Evolutionary conservation across 2,888 invertebrate genomes (phyloP).

Genomic region (Epistrophella euchroma): DNA sequence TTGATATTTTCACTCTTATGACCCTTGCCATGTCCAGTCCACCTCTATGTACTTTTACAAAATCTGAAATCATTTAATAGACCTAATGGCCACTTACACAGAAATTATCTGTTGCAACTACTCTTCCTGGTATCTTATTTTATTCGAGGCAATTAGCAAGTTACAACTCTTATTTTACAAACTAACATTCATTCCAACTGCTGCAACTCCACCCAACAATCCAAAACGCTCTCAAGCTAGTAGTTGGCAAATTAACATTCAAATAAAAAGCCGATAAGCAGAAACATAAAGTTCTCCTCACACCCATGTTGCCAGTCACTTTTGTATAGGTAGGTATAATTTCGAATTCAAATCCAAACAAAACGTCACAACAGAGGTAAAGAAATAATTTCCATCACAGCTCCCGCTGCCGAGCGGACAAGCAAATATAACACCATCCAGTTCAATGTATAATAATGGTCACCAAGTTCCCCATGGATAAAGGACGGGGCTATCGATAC

Average conservation of each 20-base stretch:
- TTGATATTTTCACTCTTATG: not conserved
- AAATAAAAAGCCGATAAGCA: constrained; percentile 43
- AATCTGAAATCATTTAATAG: constrained; percentile 62
- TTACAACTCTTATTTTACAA: constrained; percentile 56
- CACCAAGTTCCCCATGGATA: constrained; percentile 14
- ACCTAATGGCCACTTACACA: constrained; percentile 68
- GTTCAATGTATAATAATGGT: constrained; percentile 27
- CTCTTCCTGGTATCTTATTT: constrained; percentile 72
- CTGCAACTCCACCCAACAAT: constrained; percentile 53
- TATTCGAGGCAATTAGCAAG: constrained; percentile 64
- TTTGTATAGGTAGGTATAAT: constrained; percentile 28
- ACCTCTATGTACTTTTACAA: not conserved
- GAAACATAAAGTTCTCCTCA: constrained; percentile 49
- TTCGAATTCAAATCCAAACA: constrained; percentile 55
- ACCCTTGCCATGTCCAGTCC: not conserved
- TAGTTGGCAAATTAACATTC: constrained; percentile 60
- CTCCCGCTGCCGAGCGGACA: constrained; percentile 16
- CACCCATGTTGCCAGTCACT: constrained; percentile 57
- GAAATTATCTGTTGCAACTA: constrained; percentile 61
- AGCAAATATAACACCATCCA: constrained; percentile 21
- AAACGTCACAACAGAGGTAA: constrained; percentile 69
- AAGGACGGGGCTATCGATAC: not conserved
- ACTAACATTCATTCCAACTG: constrained; percentile 52
- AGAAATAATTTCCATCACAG: constrained; percentile 70
- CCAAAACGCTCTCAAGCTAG: constrained; percentile 20